Base-by-base conservation (phyloP, 2,888 invertebrate genomes). In the Megalurothrips usitatus region DNA sequence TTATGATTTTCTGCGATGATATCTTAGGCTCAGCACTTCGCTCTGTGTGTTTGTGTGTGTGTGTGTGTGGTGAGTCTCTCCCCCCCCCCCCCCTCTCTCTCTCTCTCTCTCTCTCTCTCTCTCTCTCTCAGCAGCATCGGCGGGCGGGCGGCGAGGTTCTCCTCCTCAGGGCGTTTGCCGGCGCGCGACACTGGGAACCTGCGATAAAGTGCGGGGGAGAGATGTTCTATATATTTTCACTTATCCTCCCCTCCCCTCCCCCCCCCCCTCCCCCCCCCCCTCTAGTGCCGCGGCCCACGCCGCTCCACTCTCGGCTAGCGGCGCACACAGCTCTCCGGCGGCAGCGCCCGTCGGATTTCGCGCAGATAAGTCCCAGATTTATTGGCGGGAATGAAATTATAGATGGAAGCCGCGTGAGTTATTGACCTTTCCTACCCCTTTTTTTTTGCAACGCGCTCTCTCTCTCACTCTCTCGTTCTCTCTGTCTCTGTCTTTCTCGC, bases 351-450 rank as follows among this genome's bases (percentile, higher is more conserved):
- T n/a, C 68, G 68, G 68, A 12, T 75, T 75, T 75, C 68, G n/a
- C 68, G 26, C 68, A 75, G 68, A 75, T 75, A 75, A 75, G 68
- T 75, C 68, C 6, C 23, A 26, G 68, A 75, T 75, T 75, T 75
- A 75, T 75, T 26, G 68, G 68, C 68, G 23, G 68, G 68, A 23
- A 75, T 75, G 68, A 75, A 75, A 75, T 75, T 75, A 75, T 75
- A 75, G 68, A 75, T 75, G n/a, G 68, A 23, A 75, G 26, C 26
- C 23, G 34, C 34, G 68, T 75, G 68, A 75, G 23, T 75, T 75
- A 75, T 75, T 75, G 68, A 75, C 68, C 68, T 75, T 43, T 43
- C 26, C 23, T 75, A 75, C 68, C 68, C 23, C 34, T 43, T 43
- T 43, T 43, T 43, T 43, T 43, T 43, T 43, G 3, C 34, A 2